Percentiles rank a stretch among this genome's conserved stretches.
Conservation (phyloP, 2,888 invertebrate species). For the Drosophila nr. fundita region DNA sequence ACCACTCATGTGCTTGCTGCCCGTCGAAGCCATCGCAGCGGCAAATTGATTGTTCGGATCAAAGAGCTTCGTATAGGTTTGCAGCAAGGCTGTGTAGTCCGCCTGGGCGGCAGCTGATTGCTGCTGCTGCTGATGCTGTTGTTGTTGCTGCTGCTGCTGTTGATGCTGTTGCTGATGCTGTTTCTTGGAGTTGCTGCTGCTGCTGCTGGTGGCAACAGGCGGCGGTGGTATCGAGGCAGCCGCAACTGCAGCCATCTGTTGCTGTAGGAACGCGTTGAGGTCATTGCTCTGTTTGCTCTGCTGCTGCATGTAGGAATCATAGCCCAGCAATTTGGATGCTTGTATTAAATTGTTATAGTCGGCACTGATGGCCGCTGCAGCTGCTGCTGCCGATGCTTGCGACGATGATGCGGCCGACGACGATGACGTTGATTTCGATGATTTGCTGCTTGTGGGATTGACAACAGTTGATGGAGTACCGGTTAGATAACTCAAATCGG, state of each 20-base stretch:
- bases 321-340: slow-evolving; percentile 84
- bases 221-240: slow-evolving; percentile 74
- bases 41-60: slow-evolving; percentile 83
- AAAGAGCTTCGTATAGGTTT: slow-evolving; percentile 84
- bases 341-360: slow-evolving; percentile 84
- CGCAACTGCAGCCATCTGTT: slow-evolving; percentile 83
- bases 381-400: slow-evolving; percentile 70
- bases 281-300: slow-evolving; percentile 82
- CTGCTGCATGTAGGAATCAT: slow-evolving; percentile 84
- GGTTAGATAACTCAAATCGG: slow-evolving; percentile 83
- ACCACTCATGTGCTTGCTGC: slow-evolving; percentile 70
- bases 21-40: slow-evolving; percentile 64
- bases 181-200: slow-evolving; percentile 68
- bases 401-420: slow-evolving; percentile 36
- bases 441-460: slow-evolving; percentile 57
- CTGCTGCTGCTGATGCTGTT: slow-evolving; percentile 73
- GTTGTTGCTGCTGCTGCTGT: slow-evolving; percentile 67
- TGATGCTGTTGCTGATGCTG: slow-evolving; percentile 71
- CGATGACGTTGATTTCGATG: slow-evolving; percentile 56
- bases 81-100: slow-evolving; percentile 83
- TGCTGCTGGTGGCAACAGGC: slow-evolving; percentile 54
- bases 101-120: slow-evolving; percentile 72
- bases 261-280: slow-evolving; percentile 83
- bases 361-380: slow-evolving; percentile 79
- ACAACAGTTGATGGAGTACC: slow-evolving; percentile 50